Evolutionary conservation across 2,113 vertebrate genomes (phyloP).

Genomic region (Tragulus kanchil): DNA sequence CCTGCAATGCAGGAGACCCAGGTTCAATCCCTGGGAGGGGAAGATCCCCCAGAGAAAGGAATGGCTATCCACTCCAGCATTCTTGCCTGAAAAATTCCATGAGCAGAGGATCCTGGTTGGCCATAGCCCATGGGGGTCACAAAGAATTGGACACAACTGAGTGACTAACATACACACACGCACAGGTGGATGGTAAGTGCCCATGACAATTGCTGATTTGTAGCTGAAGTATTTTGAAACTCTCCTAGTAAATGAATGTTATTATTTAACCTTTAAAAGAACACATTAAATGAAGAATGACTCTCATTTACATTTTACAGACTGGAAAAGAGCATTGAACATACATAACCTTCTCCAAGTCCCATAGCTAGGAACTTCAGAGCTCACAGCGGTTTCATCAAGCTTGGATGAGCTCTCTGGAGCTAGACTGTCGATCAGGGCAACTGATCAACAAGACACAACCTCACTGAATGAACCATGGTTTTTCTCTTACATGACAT

Average conservation of each 20-base stretch:
- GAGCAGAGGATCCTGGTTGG: neutral
- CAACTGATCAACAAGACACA: neutral
- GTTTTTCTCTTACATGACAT: neutral
- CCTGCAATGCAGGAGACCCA: neutral
- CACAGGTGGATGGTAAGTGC: neutral
- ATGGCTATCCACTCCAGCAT: neutral
- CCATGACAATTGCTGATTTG: neutral
- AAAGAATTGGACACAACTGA: neutral
- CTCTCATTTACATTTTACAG: neutral
- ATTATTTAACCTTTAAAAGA: neutral
- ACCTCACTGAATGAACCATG: neutral
- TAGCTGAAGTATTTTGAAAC: neutral
- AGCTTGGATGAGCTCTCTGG: neutral
- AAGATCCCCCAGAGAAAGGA: neutral
- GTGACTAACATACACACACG: neutral
- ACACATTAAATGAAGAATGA: neutral
- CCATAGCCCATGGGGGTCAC: too few relatives aligned
- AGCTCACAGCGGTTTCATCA: neutral
- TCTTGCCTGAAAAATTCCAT: neutral
- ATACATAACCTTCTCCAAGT: neutral
- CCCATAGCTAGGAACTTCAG: neutral
- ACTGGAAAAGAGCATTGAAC: neutral
- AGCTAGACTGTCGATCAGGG: neutral
- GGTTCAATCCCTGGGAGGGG: neutral
- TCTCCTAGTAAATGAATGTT: neutral